Evolutionary conservation across 2,888 invertebrate genomes (phyloP).

Genomic region (Erebia aethiops): DNA sequence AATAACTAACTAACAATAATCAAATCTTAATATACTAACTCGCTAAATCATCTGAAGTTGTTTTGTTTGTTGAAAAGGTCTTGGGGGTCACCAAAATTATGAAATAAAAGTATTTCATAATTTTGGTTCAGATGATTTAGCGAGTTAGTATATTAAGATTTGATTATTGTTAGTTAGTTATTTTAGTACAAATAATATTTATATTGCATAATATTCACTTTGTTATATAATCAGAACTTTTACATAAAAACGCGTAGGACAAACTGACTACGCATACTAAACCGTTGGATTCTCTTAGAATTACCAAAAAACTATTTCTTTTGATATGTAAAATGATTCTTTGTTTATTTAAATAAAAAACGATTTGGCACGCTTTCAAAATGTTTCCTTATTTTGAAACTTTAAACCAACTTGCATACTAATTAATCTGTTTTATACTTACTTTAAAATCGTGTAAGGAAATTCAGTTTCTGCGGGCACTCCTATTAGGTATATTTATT

Average conservation of each 20-base stretch:
- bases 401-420: constrained; percentile 49
- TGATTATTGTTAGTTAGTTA: too few relatives aligned
- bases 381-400: constrained; percentile 44
- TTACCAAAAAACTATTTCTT: constrained; percentile 21
- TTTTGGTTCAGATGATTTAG: too few relatives aligned
- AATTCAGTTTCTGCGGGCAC: constrained; percentile 5
- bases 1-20: neutral
- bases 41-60: neutral
- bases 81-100: neutral
- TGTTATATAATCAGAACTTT: neutral
- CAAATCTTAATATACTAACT: neutral
- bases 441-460: constrained; percentile 42
- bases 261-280: constrained; percentile 16
- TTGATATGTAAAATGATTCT: constrained; percentile 34
- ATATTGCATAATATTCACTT: too few relatives aligned
- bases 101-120: too few relatives aligned
- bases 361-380: constrained; percentile 46
- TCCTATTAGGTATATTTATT: neutral
- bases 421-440: constrained; percentile 45
- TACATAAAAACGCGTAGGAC: constrained; percentile 6
- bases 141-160: too few relatives aligned
- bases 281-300: constrained; percentile 14
- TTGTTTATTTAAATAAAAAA: constrained; percentile 40
- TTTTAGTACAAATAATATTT: too few relatives aligned
- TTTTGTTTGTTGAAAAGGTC: neutral